A percentile compares a stretch with the other conserved stretches of the same genome.
Evolutionary conservation across 2,113 vertebrate species (phyloP).

Genomic region (Gasterosteus aculeatus): DNA sequence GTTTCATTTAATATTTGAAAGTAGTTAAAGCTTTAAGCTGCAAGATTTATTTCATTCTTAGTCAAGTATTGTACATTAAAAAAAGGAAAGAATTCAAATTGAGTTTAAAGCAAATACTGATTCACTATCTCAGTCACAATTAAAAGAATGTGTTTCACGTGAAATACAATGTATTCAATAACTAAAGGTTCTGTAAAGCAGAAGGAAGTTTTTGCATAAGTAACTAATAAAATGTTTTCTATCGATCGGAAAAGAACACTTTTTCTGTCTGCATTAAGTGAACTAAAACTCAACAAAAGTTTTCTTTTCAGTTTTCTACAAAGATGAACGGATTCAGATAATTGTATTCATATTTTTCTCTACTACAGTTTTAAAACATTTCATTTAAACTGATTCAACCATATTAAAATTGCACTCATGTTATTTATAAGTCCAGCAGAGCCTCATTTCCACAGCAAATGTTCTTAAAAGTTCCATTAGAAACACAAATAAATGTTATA

Average conservation of each 20-base stretch:
- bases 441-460: too few relatives aligned
- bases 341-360: not conserved
- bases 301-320: too few relatives aligned
- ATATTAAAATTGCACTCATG: not conserved
- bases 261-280: too few relatives aligned
- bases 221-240: not conserved
- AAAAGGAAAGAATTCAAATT: too few relatives aligned
- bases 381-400: not conserved
- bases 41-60: not conserved
- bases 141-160: too few relatives aligned
- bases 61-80: not conserved
- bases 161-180: not conserved
- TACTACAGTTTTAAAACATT: not conserved
- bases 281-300: too few relatives aligned
- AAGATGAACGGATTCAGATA: not conserved
- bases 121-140: too few relatives aligned
- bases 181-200: too few relatives aligned
- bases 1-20: not conserved
- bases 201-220: not conserved
- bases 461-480: not conserved
- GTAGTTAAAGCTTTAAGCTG: too few relatives aligned
- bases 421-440: too few relatives aligned
- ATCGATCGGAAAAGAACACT: too few relatives aligned
- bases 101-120: too few relatives aligned
- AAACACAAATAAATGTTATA: not conserved